Percentiles rank a stretch among this genome's conserved stretches.
These are phyloP conservation scores for Peromyscus aztecus DNA, from an alignment of 2,797 vertebrate species.

Conservation along the genomic window DNA sequence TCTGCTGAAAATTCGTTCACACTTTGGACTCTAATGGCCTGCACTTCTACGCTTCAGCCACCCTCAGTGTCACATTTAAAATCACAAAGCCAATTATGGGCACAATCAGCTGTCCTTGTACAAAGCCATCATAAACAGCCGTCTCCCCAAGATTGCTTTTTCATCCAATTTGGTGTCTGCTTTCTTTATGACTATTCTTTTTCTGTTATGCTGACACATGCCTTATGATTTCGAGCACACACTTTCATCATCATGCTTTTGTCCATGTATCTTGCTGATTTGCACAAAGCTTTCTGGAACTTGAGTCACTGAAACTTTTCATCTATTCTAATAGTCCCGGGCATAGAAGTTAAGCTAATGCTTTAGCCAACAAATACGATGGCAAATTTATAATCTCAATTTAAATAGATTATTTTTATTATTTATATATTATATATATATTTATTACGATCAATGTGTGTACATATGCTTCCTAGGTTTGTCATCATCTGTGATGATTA, in stretches of 20 bases:
- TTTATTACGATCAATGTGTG: too few species aligned
- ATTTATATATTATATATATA: too few species aligned
- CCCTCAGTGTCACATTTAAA: not conserved
- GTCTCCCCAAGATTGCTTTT: not conserved
- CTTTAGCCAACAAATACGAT: not conserved
- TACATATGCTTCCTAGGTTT: not conserved
- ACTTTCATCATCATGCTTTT: not conserved
- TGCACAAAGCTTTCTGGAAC: not conserved
- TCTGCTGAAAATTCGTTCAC: not conserved
- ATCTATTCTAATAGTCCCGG: not conserved
- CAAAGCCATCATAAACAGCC: not conserved
- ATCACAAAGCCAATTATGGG: not conserved
- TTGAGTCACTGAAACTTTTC: not conserved
- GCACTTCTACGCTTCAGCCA: not conserved
- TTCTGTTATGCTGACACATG: not conserved
- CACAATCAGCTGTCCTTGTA: not conserved
- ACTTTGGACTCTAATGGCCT: not conserved
- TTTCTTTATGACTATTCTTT: constrained; percentile 15
- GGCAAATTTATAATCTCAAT: not conserved
- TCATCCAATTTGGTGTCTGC: not conserved
- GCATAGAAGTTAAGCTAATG: not conserved
- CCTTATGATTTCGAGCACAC: not conserved
- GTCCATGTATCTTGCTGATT: not conserved
- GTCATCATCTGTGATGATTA: not conserved
- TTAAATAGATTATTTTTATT: not conserved